Evolutionary conservation across 37 sponge, comb jelly and placozoan species (phyloP), one percentile per base, ranked within the genome.

Genomic region (Cladorhizidae sp.): DNA sequence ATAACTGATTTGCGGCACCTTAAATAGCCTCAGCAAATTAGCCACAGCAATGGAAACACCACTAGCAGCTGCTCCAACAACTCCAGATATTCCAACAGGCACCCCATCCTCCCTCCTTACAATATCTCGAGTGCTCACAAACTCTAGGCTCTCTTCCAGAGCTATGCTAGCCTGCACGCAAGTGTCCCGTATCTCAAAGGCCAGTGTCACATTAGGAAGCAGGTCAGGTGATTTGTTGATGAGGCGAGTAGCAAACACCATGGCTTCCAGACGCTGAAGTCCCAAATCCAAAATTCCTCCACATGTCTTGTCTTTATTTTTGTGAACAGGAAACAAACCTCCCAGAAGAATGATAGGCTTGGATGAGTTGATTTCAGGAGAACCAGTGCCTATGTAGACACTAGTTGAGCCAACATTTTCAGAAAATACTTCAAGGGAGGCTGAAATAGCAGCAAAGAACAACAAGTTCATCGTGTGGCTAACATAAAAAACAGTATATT

Each of bases 1-100:
- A 75, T 88, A 92, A 29, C 88, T 84, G 20, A 94, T 78, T 74
- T 89, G 92, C 35, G 95, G 92, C 22, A 94, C 69, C 32, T 78
- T 38, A 57, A 92, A 94, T 18, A 92, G 43, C 1, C 90, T n/a
- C 0, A 94, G 81, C 17, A 94, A 40, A 43, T 67, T 91, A 2
- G 91, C 86, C 18, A 83, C 76, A 38, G 80, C 50, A 1, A 77
- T 85, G 18, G 92, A 92, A 20, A 83, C 70, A 20, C 63, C n/a
- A 64, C 86, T 85, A n/a, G 3, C 11, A n/a, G 92, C 86, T 18
- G 89, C 91, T 40, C 95, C 95, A 36, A 91, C 71, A 11, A 94
- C 92, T 51, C 89, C 89, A 32, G 78, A 73, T 1, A 77, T 40
- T 26, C 51, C 37, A 17, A 58, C 18, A 26, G 22, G 37, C 1